phyloP scores from a whole-genome alignment of 2,797 vertebrate species.

The Lateolabrax maculatus region DNA sequence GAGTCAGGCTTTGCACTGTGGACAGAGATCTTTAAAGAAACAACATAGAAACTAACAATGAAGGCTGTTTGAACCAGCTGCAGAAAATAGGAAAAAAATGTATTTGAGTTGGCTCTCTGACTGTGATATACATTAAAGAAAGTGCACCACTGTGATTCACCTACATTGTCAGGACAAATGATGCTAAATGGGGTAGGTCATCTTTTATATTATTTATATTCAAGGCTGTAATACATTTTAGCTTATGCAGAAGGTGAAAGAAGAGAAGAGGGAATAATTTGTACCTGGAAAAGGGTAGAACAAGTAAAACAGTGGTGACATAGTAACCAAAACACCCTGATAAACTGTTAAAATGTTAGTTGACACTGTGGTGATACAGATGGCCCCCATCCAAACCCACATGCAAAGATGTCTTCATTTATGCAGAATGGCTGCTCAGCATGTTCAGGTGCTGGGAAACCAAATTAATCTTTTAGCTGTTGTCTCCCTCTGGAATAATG shows the following conservation, averaged over 20 bases:
- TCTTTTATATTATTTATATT: not conserved
- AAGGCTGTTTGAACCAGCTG: not conserved
- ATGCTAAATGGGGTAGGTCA: not conserved
- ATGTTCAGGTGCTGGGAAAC: conserved; percentile 6
- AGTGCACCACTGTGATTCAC: not conserved
- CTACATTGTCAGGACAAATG: not conserved
- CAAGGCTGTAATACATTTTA: not conserved
- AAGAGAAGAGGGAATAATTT: not conserved
- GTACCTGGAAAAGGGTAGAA: too few relatives aligned
- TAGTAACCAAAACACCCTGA: not conserved
- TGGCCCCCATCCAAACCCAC: not conserved
- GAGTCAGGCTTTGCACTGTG: too few relatives aligned
- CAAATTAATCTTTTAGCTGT: not conserved
- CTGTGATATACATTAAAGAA: not conserved
- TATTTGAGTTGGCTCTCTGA: too few relatives aligned
- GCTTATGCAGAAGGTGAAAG: not conserved
- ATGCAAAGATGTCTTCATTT: not conserved
- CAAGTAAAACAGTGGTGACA: not conserved
- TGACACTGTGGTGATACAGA: not conserved
- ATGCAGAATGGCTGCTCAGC: not conserved
- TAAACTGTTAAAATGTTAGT: not conserved
- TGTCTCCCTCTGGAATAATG: not conserved
- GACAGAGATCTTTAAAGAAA: too few relatives aligned
- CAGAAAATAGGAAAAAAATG: too few relatives aligned
- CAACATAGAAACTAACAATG: too few relatives aligned